Evolutionary conservation across 2,113 vertebrate genomes (phyloP), one percentile per base, ranked within the genome.

Genomic region (Phyllostomus hastatus): DNA sequence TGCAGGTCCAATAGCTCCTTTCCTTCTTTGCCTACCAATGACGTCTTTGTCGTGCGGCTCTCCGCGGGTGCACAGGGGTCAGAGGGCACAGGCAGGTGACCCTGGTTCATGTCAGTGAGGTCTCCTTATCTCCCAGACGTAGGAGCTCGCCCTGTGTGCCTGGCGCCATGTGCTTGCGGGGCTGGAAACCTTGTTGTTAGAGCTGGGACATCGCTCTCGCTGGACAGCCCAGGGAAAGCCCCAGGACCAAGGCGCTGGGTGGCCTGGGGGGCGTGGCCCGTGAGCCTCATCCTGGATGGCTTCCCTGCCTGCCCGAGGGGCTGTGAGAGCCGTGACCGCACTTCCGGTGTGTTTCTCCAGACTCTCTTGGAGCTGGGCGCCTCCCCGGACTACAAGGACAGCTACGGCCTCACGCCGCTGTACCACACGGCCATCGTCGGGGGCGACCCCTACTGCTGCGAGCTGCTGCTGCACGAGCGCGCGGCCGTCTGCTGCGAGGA

Each of bases 381-480:
- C 0, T 99, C 99, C 48, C 99, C 99, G 0, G 99, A 99, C 96
- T 99, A 99, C 95, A 99, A 99, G 97, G 99, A 99, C 98, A 99
- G 99, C 91, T 99, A 99, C 0, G 99, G 99, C 4, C 98, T 99
- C 95, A 99, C 99, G 0, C 98, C 99, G 0, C 98, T 99, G 88
- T 99, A 99, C 78, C 99, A 99, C 98, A 99, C 99, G 0, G 99
- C 99, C 0, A 57, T 99, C 67, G 99, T 99, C 7, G 99, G 99
- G 1, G 99, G 99, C 0, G 99, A 99, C 91, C 99, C 99, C 0
- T 98, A 98, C 97, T 99, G 99, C 99, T 99, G 99, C 0, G 99
- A 99, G 90, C 98, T 99, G 2, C 96, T 99, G 3, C 99, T 99
- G 0, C 99, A 99, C 0, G 99, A 99, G 73, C 99, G 99, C 0